phyloP scores from a whole-genome alignment of 2,113 vertebrate genomes.

The Ranitomeya imitator region DNA sequence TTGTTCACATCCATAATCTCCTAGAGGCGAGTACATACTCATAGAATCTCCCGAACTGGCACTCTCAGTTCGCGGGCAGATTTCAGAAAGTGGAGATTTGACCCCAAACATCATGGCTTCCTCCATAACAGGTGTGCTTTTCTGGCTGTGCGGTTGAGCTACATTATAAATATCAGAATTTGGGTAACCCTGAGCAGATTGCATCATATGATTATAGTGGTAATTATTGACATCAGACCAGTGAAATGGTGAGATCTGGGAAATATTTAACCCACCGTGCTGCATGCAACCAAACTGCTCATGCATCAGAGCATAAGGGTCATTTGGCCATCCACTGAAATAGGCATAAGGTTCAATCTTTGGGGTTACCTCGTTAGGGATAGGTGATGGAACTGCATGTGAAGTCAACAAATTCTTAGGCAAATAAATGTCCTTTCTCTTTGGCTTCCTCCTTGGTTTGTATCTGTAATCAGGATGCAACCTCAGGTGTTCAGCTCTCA shows the following conservation, averaged over 20 bases:
- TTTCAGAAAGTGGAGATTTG: slow-evolving; percentile 90
- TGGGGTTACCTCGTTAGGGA: slow-evolving; percentile 87
- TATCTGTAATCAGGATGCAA: slow-evolving; percentile 99
- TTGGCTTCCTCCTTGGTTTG: slow-evolving; percentile 95
- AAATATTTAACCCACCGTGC: slow-evolving; percentile 89
- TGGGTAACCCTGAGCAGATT: slow-evolving; percentile 90
- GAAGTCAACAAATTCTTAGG: slow-evolving; percentile 84
- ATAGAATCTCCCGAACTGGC: slow-evolving; percentile 95
- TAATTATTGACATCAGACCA: slow-evolving; percentile 93
- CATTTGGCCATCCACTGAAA: slow-evolving; percentile 95
- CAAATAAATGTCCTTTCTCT: slow-evolving; percentile 97
- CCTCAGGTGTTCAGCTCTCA: slow-evolving; percentile 95
- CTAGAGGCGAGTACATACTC: slow-evolving; percentile 96
- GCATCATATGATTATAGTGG: slow-evolving; percentile 95
- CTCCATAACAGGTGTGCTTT: slow-evolving; percentile 80
- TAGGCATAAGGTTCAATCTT: slow-evolving; percentile 90
- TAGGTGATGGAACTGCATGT: slow-evolving; percentile 78
- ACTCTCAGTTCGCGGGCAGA: slow-evolving; percentile 85
- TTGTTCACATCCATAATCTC: slow-evolving; percentile 87
- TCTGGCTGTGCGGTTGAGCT: slow-evolving; percentile 88
- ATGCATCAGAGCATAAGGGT: slow-evolving; percentile 92
- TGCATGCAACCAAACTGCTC: slow-evolving; percentile 92
- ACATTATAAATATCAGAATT: slow-evolving; percentile 86
- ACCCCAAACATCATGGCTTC: slow-evolving; percentile 81
- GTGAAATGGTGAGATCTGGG: slow-evolving; percentile 92